phyloP scores from a whole-genome alignment of 2,797 vertebrate species.

The Scolopax rusticola region DNA sequence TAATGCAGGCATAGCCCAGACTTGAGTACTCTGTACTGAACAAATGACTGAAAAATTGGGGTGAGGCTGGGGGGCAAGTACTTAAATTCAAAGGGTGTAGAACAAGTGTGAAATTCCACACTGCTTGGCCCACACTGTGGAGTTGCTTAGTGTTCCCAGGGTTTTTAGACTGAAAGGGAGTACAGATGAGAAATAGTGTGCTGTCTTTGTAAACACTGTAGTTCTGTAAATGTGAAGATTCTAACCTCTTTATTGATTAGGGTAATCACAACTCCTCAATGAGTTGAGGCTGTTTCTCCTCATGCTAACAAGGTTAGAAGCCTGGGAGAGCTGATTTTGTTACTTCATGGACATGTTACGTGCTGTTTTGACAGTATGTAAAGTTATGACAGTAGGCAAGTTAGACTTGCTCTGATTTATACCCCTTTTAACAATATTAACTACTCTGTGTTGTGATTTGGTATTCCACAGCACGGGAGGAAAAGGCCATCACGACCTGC shows the following conservation, averaged over 20 bases:
- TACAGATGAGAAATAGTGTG: neutral
- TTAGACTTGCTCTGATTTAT: neutral
- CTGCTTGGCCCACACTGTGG: neutral
- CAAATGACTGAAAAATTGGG: neutral
- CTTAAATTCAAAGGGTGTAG: neutral
- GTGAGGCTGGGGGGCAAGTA: neutral
- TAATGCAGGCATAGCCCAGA: neutral
- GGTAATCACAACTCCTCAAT: fast-evolving
- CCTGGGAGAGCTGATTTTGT: neutral
- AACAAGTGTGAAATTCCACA: neutral
- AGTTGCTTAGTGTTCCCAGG: neutral
- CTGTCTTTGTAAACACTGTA: neutral
- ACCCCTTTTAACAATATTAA: neutral
- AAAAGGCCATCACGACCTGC: neutral
- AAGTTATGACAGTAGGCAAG: neutral
- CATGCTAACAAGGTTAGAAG: neutral
- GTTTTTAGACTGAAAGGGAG: neutral
- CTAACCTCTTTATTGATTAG: neutral
- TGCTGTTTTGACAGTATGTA: neutral
- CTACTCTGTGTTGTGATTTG: neutral
- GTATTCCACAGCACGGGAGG: neutral
- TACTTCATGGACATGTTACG: neutral
- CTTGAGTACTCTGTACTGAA: neutral
- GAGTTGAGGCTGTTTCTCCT: neutral
- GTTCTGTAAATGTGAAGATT: neutral